These are phyloP conservation scores for Ceratina calcarata DNA, from an alignment of 1,140 invertebrate genomes.

Conservation along the genomic window DNA sequence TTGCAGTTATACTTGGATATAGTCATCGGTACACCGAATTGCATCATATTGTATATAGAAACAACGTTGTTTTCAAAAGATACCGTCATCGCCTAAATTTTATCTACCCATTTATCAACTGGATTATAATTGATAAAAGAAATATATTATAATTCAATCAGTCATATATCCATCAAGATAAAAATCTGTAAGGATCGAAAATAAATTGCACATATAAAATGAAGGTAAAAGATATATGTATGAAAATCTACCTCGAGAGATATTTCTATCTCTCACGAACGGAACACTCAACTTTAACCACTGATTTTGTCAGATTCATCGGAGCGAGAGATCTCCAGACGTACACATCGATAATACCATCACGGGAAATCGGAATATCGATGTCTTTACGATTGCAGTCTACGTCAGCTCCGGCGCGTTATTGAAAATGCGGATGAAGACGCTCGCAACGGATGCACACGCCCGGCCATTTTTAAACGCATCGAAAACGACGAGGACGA, in stretches of 20 bases:
- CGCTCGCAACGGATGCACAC: too few species aligned
- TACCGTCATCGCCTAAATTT: too few species aligned
- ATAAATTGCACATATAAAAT: not conserved
- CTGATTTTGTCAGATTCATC: not conserved
- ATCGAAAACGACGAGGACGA: not conserved
- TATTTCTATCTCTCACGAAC: too few species aligned
- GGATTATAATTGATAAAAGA: not conserved
- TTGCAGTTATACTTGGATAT: not conserved
- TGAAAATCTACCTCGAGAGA: too few species aligned
- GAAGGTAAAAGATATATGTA: not conserved
- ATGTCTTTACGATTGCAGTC: conserved; percentile 1
- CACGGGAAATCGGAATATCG: not conserved
- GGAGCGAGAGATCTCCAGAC: not conserved
- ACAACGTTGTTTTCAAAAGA: too few species aligned
- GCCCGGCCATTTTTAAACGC: conserved; percentile 24
- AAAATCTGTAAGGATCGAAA: not conserved
- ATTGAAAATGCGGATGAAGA: conserved; percentile 23
- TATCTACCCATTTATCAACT: not conserved
- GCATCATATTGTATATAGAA: not conserved
- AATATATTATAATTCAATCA: not conserved
- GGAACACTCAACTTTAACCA: not conserved
- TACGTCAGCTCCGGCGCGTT: not conserved
- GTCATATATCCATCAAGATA: not conserved
- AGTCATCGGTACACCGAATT: not conserved
- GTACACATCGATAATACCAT: conserved; percentile 11